Conservation (phyloP, 2,888 invertebrate species). For the Parnassius smintheus region DNA sequence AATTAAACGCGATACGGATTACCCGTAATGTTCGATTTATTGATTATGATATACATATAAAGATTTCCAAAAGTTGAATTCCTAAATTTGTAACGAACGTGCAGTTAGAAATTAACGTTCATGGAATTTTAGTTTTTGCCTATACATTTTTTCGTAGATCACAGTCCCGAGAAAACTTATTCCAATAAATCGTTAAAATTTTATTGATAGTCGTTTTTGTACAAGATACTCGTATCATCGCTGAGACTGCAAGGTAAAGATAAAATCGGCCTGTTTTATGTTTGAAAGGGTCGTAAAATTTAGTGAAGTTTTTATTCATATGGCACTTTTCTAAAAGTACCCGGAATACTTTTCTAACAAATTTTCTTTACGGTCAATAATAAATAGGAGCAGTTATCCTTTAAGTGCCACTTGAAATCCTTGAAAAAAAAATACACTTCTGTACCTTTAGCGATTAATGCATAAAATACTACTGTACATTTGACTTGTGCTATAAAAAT, state of each 20-base stretch:
- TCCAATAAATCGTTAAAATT: slow-evolving; percentile 21
- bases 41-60: too few species aligned
- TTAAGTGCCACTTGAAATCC: too few species aligned
- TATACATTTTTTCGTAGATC: slow-evolving; percentile 1
- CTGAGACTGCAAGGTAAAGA: slow-evolving; percentile 36
- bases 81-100: too few species aligned
- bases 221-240: slow-evolving; percentile 17
- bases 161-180: slow-evolving; percentile 13
- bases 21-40: too few species aligned
- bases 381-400: slow-evolving; percentile 15
- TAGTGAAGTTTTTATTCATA: slow-evolving; percentile 67
- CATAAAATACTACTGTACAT: too few species aligned
- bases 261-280: slow-evolving; percentile 67
- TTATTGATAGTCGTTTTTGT: slow-evolving; percentile 17
- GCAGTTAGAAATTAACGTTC: not conserved
- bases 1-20: too few species aligned
- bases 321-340: slow-evolving; percentile 60
- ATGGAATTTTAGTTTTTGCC: not conserved
- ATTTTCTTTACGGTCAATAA: slow-evolving; percentile 17
- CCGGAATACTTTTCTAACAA: slow-evolving; percentile 16
- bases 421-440: too few species aligned
- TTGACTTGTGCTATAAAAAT: too few species aligned
- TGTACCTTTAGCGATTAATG: too few species aligned
- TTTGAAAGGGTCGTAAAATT: slow-evolving; percentile 61
- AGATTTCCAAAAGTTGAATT: too few species aligned